Conservation (phyloP, 1,140 invertebrate species). For the Rhyacophila brunnea region DNA sequence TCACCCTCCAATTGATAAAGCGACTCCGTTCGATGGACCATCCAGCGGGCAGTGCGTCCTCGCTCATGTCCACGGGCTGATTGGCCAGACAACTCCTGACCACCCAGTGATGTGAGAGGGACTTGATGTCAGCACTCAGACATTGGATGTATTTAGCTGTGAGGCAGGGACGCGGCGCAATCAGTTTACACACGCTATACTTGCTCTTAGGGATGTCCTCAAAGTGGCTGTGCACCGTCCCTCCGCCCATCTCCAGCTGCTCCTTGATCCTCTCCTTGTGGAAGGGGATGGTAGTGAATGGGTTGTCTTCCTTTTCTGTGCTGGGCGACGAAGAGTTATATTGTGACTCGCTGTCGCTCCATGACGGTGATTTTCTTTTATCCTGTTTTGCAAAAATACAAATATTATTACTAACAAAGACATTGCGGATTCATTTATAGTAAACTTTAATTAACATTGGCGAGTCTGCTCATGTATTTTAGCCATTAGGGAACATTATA, state of each 20-base stretch:
- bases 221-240: slow-evolving; percentile 57
- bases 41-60: slow-evolving; percentile 53
- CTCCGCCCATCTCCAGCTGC: slow-evolving; percentile 57
- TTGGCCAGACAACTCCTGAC: slow-evolving; percentile 52
- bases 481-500: too few relatives aligned
- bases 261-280: slow-evolving; percentile 56
- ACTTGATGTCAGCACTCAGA: slow-evolving; percentile 53
- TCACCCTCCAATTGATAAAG: slow-evolving; percentile 49
- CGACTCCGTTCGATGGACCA: slow-evolving; percentile 52
- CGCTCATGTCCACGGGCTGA: slow-evolving; percentile 42
- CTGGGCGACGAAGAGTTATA: slow-evolving; percentile 30
- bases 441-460: too few relatives aligned
- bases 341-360: slow-evolving; percentile 19
- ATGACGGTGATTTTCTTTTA: slow-evolving; percentile 2
- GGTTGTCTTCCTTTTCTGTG: slow-evolving; percentile 53
- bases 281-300: slow-evolving; percentile 51
- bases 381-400: background rate
- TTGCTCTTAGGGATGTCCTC: slow-evolving; percentile 56
- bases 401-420: background rate
- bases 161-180: slow-evolving; percentile 59
- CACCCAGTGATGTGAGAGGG: slow-evolving; percentile 59
- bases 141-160: slow-evolving; percentile 61
- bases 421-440: too few relatives aligned
- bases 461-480: too few relatives aligned
- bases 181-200: slow-evolving; percentile 53